Evolutionary conservation across 2,888 invertebrate genomes (phyloP), one percentile per base, ranked within the genome.

Genomic region (Platypus cylindrus): DNA sequence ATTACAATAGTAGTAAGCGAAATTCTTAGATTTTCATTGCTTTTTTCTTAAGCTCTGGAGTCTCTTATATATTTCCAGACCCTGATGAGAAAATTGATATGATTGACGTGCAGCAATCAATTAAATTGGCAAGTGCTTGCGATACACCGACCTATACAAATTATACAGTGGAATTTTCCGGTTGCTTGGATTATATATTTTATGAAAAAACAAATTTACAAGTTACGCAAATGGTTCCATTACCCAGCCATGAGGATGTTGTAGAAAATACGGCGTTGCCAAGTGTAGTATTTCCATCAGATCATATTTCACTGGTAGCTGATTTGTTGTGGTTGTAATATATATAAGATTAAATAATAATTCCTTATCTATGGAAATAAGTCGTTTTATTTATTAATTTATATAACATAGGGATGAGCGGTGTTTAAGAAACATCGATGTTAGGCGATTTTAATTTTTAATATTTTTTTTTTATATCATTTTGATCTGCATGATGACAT

Each of bases 161-260:
- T 59, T 93, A 75, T 51, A 89, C 90, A 0, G 68, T 65, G 1
- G 74, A 70, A 1, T 95, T 94, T 65, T 71, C 78, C 7, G 93
- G 78, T 32, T 91, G 90, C 40, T 65, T 95, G 36, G 95, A 95
- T 64, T 94, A 94, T 53, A 91, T 95, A 51, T 91, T 77, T 61
- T 83, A 81, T 53, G 79, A 89, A 48, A 70, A 64, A 40, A 63
- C 71, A 36, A 64, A 68, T 34, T 59, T 85, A 11, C 53, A 62
- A 47, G 73, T 86, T 1, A 61, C 68, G 27, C 68, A 81, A 68
- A 75, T 82, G 1, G 70, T 91, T 37, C 90, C 91, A 0, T 63
- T 90, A 48, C 91, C 93, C 0, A 73, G 72, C 29, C 66, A 74
- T 25, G 82, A 84, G 47, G 83, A 90, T 55, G 65, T 95, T 13